A percentile compares a stretch with the other conserved stretches of the same genome.
phyloP scores from a whole-genome alignment of 2,113 vertebrate genomes.

The Paedocypris sp. region DNA sequence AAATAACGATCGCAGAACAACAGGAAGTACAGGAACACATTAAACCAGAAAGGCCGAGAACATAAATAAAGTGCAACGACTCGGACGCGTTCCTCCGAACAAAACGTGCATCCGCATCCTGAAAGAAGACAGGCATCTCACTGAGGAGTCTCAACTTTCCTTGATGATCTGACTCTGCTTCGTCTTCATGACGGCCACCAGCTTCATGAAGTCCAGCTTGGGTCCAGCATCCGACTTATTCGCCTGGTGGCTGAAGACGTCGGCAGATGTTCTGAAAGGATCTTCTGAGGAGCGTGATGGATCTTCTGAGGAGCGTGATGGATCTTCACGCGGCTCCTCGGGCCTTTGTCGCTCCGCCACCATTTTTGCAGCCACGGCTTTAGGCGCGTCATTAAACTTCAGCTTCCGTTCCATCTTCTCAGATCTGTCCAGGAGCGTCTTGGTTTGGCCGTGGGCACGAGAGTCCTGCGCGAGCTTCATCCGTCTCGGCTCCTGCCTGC shows the following conservation, averaged over 20 bases:
- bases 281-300: background rate
- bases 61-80: no score
- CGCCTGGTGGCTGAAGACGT: background rate
- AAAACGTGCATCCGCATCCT: no score
- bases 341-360: background rate
- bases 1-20: background rate
- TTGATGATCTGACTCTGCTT: constrained; percentile 23
- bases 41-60: no score
- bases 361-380: background rate
- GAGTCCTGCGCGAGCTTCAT: background rate
- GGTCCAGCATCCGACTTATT: no score
- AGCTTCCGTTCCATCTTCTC: constrained; percentile 1
- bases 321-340: background rate
- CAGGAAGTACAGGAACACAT: no score
- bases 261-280: constrained; percentile 10
- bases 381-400: constrained; percentile 9
- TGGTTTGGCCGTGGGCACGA: background rate
- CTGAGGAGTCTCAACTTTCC: constrained; percentile 4
- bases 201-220: constrained; percentile 6
- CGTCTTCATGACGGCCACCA: constrained; percentile 9
- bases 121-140: background rate
- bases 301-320: background rate
- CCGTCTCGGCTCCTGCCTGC: no score
- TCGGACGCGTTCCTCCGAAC: no score
- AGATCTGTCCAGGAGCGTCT: background rate